These are phyloP conservation scores for Indicator indicator DNA, from an alignment of 2,113 vertebrate species.

Conservation along the genomic window DNA sequence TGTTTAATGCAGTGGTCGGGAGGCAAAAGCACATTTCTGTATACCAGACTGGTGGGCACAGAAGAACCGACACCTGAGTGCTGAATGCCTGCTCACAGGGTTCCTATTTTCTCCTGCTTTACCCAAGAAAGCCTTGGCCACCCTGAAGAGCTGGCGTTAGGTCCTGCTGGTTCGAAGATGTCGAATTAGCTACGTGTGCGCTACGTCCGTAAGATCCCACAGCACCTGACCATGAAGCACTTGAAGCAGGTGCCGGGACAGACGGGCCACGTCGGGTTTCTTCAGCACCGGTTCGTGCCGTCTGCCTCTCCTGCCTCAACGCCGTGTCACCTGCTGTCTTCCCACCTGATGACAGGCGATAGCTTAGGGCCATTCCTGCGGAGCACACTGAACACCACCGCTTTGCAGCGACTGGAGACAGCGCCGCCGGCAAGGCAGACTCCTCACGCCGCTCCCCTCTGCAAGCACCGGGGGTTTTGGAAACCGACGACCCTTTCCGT, in stretches of 20 bases:
- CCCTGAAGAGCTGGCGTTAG: neutral
- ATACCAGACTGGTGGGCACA: accelerated
- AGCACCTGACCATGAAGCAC: accelerated
- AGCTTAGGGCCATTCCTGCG: neutral
- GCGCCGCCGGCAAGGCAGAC: neutral
- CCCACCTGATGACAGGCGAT: neutral
- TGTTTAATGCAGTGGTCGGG: neutral
- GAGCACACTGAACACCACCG: neutral
- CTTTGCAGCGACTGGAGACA: neutral
- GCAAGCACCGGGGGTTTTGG: neutral
- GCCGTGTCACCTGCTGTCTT: neutral
- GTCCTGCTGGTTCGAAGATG: neutral
- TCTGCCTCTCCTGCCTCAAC: neutral
- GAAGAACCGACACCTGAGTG: neutral
- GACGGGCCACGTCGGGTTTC: neutral
- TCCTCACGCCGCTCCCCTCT: neutral
- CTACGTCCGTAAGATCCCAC: accelerated
- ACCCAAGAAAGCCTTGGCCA: neutral
- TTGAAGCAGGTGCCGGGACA: neutral
- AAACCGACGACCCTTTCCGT: neutral
- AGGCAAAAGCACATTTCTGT: neutral
- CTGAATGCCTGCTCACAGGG: neutral
- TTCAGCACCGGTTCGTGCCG: neutral
- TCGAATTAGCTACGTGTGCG: accelerated
- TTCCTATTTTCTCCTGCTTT: neutral